A percentile compares a stretch with the other conserved stretches of the same genome.
Conservation (phyloP, 2,888 invertebrate genomes). For the Pollenia amentaria region DNA sequence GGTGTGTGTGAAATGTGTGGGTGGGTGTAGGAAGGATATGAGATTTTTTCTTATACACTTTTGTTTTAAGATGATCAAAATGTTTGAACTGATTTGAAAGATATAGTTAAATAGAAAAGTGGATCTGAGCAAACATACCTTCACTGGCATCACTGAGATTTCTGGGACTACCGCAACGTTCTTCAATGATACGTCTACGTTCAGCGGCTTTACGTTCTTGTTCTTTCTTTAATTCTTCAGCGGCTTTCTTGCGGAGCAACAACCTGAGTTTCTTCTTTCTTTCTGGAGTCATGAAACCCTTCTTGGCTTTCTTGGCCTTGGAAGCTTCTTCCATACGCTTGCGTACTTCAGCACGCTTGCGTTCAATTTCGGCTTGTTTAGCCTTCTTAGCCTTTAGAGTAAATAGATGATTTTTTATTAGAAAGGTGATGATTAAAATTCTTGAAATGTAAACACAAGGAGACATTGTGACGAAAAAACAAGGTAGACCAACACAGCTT, state of each 20-base stretch:
- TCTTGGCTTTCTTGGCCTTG: slow-evolving; percentile 99
- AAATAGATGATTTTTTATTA: slow-evolving; percentile 24
- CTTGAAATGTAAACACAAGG: slow-evolving; percentile 47
- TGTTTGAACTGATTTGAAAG: slow-evolving; percentile 15
- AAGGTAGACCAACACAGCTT: slow-evolving; percentile 43
- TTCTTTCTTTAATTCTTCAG: slow-evolving; percentile 99
- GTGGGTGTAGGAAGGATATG: slow-evolving; percentile 41
- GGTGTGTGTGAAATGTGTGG: slow-evolving; percentile 53
- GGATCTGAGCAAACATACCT: slow-evolving; percentile 87
- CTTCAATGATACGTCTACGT: slow-evolving; percentile 98
- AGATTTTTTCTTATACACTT: slow-evolving; percentile 17
- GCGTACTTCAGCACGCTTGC: slow-evolving; percentile 99
- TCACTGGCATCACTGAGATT: slow-evolving; percentile 96
- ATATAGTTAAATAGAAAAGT: slow-evolving; percentile 18
- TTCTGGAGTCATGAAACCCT: slow-evolving; percentile 99
- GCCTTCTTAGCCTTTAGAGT: slow-evolving; percentile 94
- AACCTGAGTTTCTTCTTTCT: slow-evolving; percentile 99
- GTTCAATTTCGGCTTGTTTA: slow-evolving; percentile 98
- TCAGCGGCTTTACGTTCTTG: slow-evolving; percentile 99
- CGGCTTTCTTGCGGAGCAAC: slow-evolving; percentile 99
- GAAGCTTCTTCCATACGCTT: slow-evolving; percentile 99
- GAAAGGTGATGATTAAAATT: background rate
- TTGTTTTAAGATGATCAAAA: slow-evolving; percentile 32
- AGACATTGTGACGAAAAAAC: slow-evolving; percentile 71
- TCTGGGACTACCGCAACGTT: slow-evolving; percentile 96